These are phyloP conservation scores for Dyspetes luteomarginatus DNA, from an alignment of 2,888 invertebrate species.

Conservation along the genomic window DNA sequence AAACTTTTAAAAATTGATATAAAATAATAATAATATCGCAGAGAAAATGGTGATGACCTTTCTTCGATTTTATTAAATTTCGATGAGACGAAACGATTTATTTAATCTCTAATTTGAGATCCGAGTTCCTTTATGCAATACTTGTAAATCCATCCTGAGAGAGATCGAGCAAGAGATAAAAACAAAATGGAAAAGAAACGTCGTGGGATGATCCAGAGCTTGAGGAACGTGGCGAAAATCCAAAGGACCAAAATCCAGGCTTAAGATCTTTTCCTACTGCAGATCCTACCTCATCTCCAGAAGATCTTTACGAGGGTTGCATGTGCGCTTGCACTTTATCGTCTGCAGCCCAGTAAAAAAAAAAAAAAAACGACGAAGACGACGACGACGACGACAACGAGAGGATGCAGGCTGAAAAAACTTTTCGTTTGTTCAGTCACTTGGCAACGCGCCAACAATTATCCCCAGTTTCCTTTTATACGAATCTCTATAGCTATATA, in stretches of 20 bases:
- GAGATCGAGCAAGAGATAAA: conserved; percentile 6
- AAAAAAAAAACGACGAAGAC: neutral
- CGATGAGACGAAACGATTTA: too few relatives aligned
- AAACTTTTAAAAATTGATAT: too few relatives aligned
- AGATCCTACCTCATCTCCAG: neutral
- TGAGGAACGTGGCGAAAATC: conserved; percentile 30
- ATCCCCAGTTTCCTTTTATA: neutral
- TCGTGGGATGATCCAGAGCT: conserved; percentile 18
- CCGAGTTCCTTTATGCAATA: conserved; percentile 13
- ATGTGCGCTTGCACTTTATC: conserved; percentile 11
- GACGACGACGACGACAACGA: neutral
- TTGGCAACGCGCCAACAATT: conserved; percentile 39
- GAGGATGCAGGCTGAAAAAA: conserved; percentile 52
- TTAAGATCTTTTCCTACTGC: neutral
- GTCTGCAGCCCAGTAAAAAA: neutral
- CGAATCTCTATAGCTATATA: neutral
- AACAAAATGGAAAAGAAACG: conserved; percentile 19
- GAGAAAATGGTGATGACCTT: too few relatives aligned
- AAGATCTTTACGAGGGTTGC: neutral
- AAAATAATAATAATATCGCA: too few relatives aligned
- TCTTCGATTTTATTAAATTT: too few relatives aligned
- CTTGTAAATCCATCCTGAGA: conserved; percentile 33
- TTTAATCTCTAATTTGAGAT: too few relatives aligned
- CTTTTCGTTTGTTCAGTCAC: conserved; percentile 47
- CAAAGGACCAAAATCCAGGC: conserved; percentile 10